Percentiles rank a stretch among this genome's conserved stretches.
Evolutionary conservation across 2,797 vertebrate genomes (phyloP).

Genomic region (Naso thynnoides): DNA sequence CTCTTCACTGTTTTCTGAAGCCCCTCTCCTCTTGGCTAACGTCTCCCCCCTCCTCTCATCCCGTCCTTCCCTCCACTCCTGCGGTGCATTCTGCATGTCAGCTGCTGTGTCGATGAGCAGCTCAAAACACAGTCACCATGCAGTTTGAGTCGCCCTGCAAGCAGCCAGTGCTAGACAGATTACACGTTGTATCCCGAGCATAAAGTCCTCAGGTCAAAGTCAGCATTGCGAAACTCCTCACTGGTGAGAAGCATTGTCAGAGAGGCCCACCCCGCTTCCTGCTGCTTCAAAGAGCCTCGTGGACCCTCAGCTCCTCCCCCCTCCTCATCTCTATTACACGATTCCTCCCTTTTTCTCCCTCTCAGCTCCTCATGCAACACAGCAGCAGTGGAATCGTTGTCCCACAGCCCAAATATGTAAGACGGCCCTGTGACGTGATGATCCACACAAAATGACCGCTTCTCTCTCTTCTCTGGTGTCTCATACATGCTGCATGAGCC

Average conservation of each 20-base stretch:
- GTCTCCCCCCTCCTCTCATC: background rate
- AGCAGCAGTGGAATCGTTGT: slow-evolving; percentile 40
- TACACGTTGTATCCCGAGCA: slow-evolving; percentile 8
- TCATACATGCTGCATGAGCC: slow-evolving; percentile 68
- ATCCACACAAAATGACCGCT: slow-evolving; percentile 36
- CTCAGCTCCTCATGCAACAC: slow-evolving; percentile 42
- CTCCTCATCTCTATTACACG: slow-evolving; percentile 32
- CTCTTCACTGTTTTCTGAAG: background rate
- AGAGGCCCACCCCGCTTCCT: slow-evolving; percentile 55
- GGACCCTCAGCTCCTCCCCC: slow-evolving; percentile 33
- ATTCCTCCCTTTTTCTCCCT: slow-evolving; percentile 12
- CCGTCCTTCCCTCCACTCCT: slow-evolving; percentile 46
- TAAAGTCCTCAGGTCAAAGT: slow-evolving; percentile 50
- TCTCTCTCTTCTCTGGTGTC: slow-evolving; percentile 50
- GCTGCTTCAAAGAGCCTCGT: slow-evolving; percentile 23
- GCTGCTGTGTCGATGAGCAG: slow-evolving; percentile 10
- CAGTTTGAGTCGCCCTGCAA: background rate
- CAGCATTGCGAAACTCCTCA: slow-evolving; percentile 44
- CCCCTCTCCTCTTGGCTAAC: slow-evolving; percentile 22
- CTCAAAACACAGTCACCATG: slow-evolving; percentile 14
- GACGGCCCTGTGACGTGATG: slow-evolving; percentile 17
- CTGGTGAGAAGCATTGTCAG: slow-evolving; percentile 28
- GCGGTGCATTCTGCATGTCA: slow-evolving; percentile 61
- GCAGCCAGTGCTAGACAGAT: background rate
- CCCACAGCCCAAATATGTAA: slow-evolving; percentile 16